Evolutionary conservation across 1,140 invertebrate species (phyloP).

Genomic region (Colletes latitarsis): DNA sequence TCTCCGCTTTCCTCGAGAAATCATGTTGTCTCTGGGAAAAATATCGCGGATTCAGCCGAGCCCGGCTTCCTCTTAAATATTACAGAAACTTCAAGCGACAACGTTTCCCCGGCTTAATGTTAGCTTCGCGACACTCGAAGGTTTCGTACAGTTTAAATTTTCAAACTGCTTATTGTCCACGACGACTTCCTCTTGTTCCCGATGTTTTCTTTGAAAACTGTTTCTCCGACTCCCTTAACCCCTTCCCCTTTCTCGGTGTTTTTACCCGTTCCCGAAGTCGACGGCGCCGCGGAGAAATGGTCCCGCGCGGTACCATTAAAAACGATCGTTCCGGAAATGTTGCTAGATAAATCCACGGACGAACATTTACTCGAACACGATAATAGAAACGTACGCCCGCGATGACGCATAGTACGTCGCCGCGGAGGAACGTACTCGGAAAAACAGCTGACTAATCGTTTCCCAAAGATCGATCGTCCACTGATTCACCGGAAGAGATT

Average conservation of each 20-base stretch:
- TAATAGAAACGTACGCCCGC: too few species aligned
- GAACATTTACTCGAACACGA: neutral
- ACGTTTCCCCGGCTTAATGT: constrained; percentile 26
- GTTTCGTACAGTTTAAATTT: constrained; percentile 42
- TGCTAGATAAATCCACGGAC: neutral
- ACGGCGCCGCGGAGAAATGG: neutral
- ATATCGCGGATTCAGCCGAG: constrained; percentile 14
- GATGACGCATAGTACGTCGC: too few species aligned
- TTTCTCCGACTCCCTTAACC: neutral
- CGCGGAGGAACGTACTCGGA: too few species aligned
- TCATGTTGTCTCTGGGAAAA: constrained; percentile 11
- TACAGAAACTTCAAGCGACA: constrained; percentile 30
- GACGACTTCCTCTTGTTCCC: neutral
- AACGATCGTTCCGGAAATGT: constrained; percentile 11
- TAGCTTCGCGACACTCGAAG: constrained; percentile 6
- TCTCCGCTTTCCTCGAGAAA: neutral
- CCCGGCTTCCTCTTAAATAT: constrained; percentile 32
- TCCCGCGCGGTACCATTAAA: constrained; percentile 15
- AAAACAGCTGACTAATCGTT: too few species aligned
- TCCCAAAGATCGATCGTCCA: too few species aligned
- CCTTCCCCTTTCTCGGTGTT: neutral
- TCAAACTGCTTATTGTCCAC: constrained; percentile 33
- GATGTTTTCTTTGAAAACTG: neutral
- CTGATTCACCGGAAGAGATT: too few species aligned
- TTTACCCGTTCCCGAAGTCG: neutral